phyloP scores from a whole-genome alignment of 2,888 invertebrate species.

The Suillia variegata region DNA sequence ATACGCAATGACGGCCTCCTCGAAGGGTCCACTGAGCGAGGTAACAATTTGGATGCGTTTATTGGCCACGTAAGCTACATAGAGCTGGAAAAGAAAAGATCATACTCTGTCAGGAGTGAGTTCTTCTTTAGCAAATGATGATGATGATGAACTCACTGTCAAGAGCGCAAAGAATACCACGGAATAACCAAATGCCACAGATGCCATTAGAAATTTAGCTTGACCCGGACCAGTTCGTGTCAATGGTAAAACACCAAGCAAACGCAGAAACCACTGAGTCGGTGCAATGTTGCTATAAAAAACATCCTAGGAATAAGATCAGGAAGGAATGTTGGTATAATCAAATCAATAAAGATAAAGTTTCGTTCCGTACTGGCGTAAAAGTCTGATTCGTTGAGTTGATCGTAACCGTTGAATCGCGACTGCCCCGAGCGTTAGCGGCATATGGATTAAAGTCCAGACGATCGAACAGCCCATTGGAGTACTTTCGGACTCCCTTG shows the following conservation, averaged over 20 bases:
- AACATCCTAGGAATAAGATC: slow-evolving; percentile 55
- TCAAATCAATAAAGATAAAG: no score
- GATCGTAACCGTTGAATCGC: slow-evolving; percentile 44
- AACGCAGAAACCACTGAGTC: slow-evolving; percentile 61
- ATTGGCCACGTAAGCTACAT: slow-evolving; percentile 68
- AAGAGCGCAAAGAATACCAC: slow-evolving; percentile 63
- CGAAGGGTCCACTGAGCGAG: slow-evolving; percentile 71
- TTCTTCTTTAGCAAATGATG: not conserved
- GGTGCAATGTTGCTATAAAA: slow-evolving; percentile 63
- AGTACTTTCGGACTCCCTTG: slow-evolving; percentile 48
- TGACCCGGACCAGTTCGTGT: slow-evolving; percentile 63
- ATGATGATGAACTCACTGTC: slow-evolving; percentile 50
- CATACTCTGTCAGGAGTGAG: not conserved
- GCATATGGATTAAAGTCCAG: slow-evolving; percentile 40
- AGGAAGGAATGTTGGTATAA: not conserved
- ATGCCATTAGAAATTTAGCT: slow-evolving; percentile 63
- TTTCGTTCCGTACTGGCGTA: slow-evolving; percentile 34
- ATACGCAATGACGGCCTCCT: slow-evolving; percentile 77
- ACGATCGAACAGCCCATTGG: slow-evolving; percentile 47
- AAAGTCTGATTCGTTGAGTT: slow-evolving; percentile 46
- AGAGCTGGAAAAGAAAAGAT: slow-evolving; percentile 47
- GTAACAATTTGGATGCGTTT: slow-evolving; percentile 68
- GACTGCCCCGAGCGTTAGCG: slow-evolving; percentile 36
- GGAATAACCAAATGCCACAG: slow-evolving; percentile 68
- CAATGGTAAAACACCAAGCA: slow-evolving; percentile 70